phyloP scores from a whole-genome alignment of 2,113 vertebrate species.

The Trogon melanurus region DNA sequence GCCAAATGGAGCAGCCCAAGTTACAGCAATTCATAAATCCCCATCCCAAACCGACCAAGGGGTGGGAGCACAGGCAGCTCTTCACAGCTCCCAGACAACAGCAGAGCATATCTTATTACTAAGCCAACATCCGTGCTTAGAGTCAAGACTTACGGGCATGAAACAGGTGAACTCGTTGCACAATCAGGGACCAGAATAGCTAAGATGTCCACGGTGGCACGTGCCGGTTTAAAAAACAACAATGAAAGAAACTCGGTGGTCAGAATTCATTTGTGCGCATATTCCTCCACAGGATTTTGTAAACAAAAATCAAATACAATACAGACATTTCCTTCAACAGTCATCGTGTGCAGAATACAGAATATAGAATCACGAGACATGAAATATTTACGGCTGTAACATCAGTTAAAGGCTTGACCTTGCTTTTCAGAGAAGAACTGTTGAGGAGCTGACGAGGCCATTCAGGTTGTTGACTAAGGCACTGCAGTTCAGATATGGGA shows the following conservation, averaged over 20 bases:
- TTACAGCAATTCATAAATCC: not conserved
- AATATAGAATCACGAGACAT: not conserved
- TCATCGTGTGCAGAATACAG: not conserved
- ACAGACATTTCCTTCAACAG: not conserved
- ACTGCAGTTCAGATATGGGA: not conserved
- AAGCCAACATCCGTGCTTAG: not conserved
- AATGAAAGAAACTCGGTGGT: not conserved
- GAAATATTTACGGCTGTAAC: slow-evolving; percentile 13
- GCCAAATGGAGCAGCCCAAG: not conserved
- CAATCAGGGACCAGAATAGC: not conserved
- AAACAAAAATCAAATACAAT: not conserved
- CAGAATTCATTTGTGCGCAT: not conserved
- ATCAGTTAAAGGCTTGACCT: not conserved
- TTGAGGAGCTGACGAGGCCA: not conserved
- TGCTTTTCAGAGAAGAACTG: not conserved
- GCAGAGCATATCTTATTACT: not conserved
- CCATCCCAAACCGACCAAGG: not conserved
- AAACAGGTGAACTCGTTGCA: not conserved
- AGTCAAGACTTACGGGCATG: not conserved
- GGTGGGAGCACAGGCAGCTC: not conserved
- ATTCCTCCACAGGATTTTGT: not conserved
- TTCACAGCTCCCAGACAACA: not conserved
- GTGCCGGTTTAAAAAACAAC: not conserved
- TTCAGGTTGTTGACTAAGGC: not conserved
- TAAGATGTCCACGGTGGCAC: not conserved